Evolutionary conservation across 2,113 vertebrate species (phyloP), one percentile per base, ranked within the genome.

Genomic region (Cryptotis parvus): DNA sequence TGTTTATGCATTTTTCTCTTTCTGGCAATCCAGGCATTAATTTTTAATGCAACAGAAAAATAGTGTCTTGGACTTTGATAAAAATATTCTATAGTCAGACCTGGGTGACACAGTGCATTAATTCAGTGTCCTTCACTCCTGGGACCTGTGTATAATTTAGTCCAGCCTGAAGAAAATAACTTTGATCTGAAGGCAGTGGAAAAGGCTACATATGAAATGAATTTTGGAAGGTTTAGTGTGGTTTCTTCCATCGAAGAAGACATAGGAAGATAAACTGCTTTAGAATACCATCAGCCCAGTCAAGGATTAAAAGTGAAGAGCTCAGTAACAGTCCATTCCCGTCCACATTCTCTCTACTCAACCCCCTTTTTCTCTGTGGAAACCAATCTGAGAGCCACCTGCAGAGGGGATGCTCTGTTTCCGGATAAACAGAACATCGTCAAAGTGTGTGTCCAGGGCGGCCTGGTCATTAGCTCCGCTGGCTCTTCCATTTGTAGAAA

Each of bases 121-220:
- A 98, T 98, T 98, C 98, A 97, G 96, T 97, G 98, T 98, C 98
- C 98, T 98, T 98, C 98, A 98, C 98, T 98, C 97, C 96, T 89
- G 97, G 96, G 98, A 98, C 97, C 98, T 97, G 96, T 33, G 97
- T 98, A 98, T 98, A 98, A 98, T 98, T 98, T 97, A 98, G 98
- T 98, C 97, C 97, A 97, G 97, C 94, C 96, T 95, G 96, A 97
- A 98, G 98, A 98, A 98, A 98, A 98, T 98, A 98, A 98, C 98
- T 98, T 98, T 98, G 97, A 98, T 98, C 97, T 97, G 96, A 97
- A 98, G 96, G 97, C 97, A 97, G 95, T 95, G 93, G 94, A 93
- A 97, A 98, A 98, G 97, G 97, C 97, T 97, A 98, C 97, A 97
- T 98, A 98, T 95, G 96, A 98, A 98, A 98, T 98, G 97, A 98